Conservation (phyloP, 2,797 vertebrate genomes). For the Lemur catta region DNA sequence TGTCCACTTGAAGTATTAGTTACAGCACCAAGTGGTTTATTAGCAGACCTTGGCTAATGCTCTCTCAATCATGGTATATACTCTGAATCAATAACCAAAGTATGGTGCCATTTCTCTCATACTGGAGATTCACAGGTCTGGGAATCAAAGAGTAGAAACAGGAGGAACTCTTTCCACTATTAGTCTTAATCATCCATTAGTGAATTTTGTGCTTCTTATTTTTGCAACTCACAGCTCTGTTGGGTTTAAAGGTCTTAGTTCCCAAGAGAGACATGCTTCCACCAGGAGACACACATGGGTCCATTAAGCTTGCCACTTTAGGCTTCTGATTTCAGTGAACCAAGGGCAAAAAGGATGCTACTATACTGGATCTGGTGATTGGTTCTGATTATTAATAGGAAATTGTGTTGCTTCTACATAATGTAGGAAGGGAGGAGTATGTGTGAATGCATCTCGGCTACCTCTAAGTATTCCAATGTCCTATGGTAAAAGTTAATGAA, state of each 20-base stretch:
- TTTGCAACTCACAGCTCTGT: background rate
- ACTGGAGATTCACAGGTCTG: background rate
- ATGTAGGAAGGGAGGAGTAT: background rate
- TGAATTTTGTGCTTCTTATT: background rate
- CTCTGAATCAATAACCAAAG: background rate
- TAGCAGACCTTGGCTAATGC: background rate
- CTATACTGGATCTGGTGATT: background rate
- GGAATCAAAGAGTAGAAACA: background rate
- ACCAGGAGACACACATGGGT: background rate
- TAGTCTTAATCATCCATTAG: background rate
- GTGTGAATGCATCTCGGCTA: background rate
- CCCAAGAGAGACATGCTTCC: background rate
- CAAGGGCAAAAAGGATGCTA: background rate
- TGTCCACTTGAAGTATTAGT: constrained; percentile 21
- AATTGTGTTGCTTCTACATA: background rate
- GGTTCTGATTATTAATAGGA: background rate
- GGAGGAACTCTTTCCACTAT: background rate
- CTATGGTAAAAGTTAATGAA: background rate
- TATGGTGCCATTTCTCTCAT: background rate
- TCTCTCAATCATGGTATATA: background rate
- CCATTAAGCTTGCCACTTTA: background rate
- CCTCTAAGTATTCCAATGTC: background rate
- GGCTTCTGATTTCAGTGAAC: background rate
- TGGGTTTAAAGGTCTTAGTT: background rate
- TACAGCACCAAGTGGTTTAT: constrained; percentile 40